Conservation (phyloP, 2,888 invertebrate species). For the Ichneumoninae sp. region DNA sequence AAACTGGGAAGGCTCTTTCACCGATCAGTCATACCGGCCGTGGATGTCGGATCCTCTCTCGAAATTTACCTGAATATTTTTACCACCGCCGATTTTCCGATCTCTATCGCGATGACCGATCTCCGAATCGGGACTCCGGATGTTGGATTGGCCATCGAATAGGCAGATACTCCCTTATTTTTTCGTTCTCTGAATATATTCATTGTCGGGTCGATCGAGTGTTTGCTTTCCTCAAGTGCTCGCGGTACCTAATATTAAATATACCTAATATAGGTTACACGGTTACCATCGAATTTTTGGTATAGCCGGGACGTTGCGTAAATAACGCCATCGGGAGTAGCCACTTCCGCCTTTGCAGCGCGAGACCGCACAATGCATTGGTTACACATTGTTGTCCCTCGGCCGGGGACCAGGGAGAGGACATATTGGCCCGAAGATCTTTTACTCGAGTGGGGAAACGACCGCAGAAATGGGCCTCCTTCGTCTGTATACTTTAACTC, state of each 20-base stretch:
- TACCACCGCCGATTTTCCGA: background rate
- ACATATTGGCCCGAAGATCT: slow-evolving; percentile 41
- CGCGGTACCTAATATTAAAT: background rate
- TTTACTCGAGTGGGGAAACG: slow-evolving; percentile 41
- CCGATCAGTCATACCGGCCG: slow-evolving; percentile 12
- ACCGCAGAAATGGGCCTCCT: slow-evolving; percentile 40
- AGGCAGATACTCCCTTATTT: slow-evolving; percentile 23
- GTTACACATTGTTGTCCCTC: slow-evolving; percentile 23
- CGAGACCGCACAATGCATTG: slow-evolving; percentile 22
- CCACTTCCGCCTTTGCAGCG: slow-evolving; percentile 43
- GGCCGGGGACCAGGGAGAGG: slow-evolving; percentile 11
- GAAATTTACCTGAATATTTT: background rate
- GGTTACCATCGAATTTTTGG: slow-evolving; percentile 33
- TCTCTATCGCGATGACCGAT: background rate
- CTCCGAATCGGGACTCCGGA: slow-evolving; percentile 7
- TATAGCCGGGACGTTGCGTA: slow-evolving; percentile 63
- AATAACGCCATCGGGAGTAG: slow-evolving; percentile 61
- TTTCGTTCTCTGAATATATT: slow-evolving; percentile 21
- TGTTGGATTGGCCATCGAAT: slow-evolving; percentile 25
- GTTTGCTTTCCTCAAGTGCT: slow-evolving; percentile 44
- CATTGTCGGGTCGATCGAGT: slow-evolving; percentile 38
- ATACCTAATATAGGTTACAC: slow-evolving; percentile 44
- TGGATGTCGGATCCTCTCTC: background rate
- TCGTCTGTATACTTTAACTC: slow-evolving; percentile 23
- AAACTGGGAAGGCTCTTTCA: slow-evolving; percentile 29